Conservation (phyloP, 2,888 invertebrate species). For the Salticus scenicus region DNA sequence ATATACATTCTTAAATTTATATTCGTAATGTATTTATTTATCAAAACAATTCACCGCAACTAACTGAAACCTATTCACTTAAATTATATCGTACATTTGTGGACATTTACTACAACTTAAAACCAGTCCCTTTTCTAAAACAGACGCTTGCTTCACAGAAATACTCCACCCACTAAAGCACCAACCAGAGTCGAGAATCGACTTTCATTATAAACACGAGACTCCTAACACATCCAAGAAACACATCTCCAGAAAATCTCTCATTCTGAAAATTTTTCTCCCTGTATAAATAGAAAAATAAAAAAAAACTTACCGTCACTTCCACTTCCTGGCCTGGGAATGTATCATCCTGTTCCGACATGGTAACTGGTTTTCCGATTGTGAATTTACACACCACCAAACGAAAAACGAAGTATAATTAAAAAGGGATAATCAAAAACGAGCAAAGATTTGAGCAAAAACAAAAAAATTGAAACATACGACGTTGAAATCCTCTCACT, state of each 20-base stretch:
- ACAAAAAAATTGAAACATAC: constrained; percentile 60
- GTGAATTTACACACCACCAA: constrained; percentile 42
- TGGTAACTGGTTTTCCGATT: constrained; percentile 16
- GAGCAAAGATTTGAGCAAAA: constrained; percentile 48
- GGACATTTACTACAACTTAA: no score
- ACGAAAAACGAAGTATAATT: constrained; percentile 44
- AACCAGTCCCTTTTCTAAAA: constrained; percentile 2
- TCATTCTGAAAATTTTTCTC: not conserved
- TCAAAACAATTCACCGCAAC: no score
- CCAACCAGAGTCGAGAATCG: constrained; percentile 66
- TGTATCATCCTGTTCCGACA: constrained; percentile 70
- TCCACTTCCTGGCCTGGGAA: constrained; percentile 68
- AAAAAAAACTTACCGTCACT: constrained; percentile 48
- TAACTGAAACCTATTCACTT: no score
- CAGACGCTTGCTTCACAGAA: constrained; percentile 42
- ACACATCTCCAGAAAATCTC: no score
- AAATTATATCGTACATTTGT: no score
- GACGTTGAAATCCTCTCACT: constrained; percentile 27
- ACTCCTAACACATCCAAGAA: not conserved
- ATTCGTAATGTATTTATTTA: no score
- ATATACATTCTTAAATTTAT: no score
- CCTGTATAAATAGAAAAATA: not conserved
- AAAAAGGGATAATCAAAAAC: constrained; percentile 46
- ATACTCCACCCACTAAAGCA: constrained; percentile 43
- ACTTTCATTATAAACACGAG: constrained; percentile 50